These are phyloP conservation scores for Uromys caudimaculatus DNA, from an alignment of 2,797 vertebrate genomes.

Conservation along the genomic window DNA sequence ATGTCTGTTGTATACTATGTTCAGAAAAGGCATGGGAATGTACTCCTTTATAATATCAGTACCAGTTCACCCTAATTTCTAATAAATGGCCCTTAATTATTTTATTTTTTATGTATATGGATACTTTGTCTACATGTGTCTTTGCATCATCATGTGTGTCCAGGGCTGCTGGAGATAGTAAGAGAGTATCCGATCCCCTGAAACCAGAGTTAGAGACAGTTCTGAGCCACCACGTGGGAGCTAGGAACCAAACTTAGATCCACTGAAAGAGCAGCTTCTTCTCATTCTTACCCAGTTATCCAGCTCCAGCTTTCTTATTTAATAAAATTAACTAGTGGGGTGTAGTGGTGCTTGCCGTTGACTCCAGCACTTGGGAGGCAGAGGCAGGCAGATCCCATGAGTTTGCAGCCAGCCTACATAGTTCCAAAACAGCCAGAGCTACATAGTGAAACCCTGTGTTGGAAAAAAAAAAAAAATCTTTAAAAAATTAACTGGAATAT, in stretches of 20 bases:
- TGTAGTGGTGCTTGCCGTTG: background rate
- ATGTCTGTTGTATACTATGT: background rate
- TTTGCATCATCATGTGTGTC: background rate
- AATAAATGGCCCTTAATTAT: background rate
- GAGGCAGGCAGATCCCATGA: background rate
- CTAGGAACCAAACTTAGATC: background rate
- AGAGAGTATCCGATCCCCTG: background rate
- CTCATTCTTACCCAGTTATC: background rate
- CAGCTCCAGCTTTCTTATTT: no score
- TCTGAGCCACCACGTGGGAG: background rate
- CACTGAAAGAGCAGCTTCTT: background rate
- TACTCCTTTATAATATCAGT: background rate
- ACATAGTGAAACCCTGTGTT: background rate
- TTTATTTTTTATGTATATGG: background rate
- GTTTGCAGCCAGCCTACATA: background rate
- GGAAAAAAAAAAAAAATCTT: background rate
- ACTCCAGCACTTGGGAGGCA: background rate
- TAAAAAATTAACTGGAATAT: conserved; percentile 5
- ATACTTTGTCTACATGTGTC: background rate
- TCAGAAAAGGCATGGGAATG: background rate
- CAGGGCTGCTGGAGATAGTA: background rate
- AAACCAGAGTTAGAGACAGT: no score
- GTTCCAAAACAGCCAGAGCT: background rate
- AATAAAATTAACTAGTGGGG: background rate
- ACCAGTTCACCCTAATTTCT: background rate